A percentile compares a stretch with the other conserved stretches of the same genome.
phyloP scores from a whole-genome alignment of 2,888 invertebrate species.

The Tenthredo amoena region DNA sequence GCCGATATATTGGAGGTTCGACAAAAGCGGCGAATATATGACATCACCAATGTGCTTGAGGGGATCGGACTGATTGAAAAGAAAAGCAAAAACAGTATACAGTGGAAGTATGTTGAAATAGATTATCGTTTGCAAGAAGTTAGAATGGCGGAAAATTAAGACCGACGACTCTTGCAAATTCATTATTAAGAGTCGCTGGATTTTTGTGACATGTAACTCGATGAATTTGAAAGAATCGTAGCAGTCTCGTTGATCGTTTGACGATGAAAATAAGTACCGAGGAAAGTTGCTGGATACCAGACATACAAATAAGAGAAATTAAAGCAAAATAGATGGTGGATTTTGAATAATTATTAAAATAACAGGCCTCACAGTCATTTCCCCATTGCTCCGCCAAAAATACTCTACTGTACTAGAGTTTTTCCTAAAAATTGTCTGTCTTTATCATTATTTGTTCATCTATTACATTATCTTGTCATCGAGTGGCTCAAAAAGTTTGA shows the following conservation, averaged over 20 bases:
- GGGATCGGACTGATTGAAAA: conserved; percentile 96
- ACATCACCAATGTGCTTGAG: conserved; percentile 96
- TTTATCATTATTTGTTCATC: neutral
- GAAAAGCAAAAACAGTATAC: conserved; percentile 95
- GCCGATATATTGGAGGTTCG: conserved; percentile 93
- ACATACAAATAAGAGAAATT: neutral
- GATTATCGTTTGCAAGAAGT: neutral
- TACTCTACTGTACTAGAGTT: neutral
- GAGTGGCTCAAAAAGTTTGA: neutral
- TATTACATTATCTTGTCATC: neutral
- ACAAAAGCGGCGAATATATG: conserved; percentile 95
- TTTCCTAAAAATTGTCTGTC: neutral
- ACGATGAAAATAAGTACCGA: neutral
- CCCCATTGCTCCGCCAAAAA: neutral
- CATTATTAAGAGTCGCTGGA: neutral
- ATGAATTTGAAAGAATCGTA: neutral
- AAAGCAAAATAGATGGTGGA: neutral
- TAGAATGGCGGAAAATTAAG: neutral
- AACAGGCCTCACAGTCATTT: neutral
- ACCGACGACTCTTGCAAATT: neutral
- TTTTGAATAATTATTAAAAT: neutral
- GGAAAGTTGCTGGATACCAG: conserved; percentile 1
- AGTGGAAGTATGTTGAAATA: conserved; percentile 90
- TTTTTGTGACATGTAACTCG: neutral
- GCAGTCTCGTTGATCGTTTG: neutral